phyloP scores from a whole-genome alignment of 2,797 vertebrate species.

The Schizopygopsis pylzovi region DNA sequence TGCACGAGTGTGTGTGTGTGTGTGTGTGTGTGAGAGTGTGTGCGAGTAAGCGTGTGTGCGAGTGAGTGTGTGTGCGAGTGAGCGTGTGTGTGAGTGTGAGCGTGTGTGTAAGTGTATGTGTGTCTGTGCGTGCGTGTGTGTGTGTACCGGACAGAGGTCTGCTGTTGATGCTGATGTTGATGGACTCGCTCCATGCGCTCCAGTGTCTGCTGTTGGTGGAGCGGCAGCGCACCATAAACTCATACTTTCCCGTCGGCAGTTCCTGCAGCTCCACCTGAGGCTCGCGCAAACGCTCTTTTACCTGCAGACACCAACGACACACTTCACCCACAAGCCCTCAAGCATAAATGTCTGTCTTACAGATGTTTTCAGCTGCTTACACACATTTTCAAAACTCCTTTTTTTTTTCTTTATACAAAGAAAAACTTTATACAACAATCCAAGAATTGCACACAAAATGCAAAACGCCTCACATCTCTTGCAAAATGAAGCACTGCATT shows the following conservation, averaged over 20 bases:
- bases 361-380: neutral
- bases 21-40: neutral
- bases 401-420: too few species aligned
- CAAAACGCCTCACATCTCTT: neutral
- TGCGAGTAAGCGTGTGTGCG: neutral
- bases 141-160: neutral
- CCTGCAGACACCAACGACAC: conserved; percentile 62
- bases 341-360: neutral
- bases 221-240: conserved; percentile 76
- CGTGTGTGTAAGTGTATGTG: neutral
- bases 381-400: neutral
- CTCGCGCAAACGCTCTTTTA: conserved; percentile 72
- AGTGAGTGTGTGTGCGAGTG: neutral
- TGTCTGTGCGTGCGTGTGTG: neutral
- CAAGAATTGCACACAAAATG: neutral
- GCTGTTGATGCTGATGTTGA: conserved; percentile 65
- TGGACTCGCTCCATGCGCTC: conserved; percentile 76
- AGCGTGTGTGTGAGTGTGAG: neutral
- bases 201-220: conserved; percentile 75
- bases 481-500: neutral
- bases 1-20: neutral
- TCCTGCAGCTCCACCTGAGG: conserved; percentile 72
- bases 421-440: neutral
- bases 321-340: neutral
- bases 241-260: conserved; percentile 70